Evolutionary conservation across 2,888 invertebrate species (phyloP).

Genomic region (Drosophila nigricruria): DNA sequence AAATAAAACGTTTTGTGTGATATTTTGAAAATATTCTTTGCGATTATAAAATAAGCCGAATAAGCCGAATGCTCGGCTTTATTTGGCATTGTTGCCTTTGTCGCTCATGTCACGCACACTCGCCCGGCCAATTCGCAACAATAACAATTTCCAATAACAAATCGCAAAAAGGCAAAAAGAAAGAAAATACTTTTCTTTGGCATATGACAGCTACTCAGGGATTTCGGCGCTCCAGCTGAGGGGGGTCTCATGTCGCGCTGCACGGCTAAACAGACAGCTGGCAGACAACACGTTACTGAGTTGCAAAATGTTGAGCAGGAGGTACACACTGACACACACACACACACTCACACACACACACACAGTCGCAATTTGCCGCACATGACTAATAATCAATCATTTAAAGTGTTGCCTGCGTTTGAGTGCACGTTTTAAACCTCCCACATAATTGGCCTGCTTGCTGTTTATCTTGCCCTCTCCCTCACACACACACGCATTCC

Average conservation of each 20-base stretch:
- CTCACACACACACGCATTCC: not conserved
- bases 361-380: conserved; percentile 1
- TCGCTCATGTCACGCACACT: conserved; percentile 55
- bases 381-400: conserved; percentile 59
- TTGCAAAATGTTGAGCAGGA: not conserved
- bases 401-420: conserved; percentile 59
- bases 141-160: conserved; percentile 71
- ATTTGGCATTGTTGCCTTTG: conserved; percentile 30
- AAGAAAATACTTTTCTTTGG: conserved; percentile 33
- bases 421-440: conserved; percentile 43
- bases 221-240: conserved; percentile 2
- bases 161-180: conserved; percentile 31
- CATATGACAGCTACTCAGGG: conserved; percentile 59
- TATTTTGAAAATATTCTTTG: conserved; percentile 41
- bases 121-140: conserved; percentile 35
- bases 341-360: conserved; percentile 8
- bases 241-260: conserved; percentile 23
- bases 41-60: conserved; percentile 72
- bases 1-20: conserved; percentile 36
- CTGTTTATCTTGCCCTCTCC: conserved; percentile 26
- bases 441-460: conserved; percentile 60
- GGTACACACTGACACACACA: conserved; percentile 5
- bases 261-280: conserved; percentile 49
- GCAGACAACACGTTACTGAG: conserved; percentile 31
- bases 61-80: conserved; percentile 39